Conservation (phyloP, 2,113 vertebrate genomes). For the Muscicapa adusta region DNA sequence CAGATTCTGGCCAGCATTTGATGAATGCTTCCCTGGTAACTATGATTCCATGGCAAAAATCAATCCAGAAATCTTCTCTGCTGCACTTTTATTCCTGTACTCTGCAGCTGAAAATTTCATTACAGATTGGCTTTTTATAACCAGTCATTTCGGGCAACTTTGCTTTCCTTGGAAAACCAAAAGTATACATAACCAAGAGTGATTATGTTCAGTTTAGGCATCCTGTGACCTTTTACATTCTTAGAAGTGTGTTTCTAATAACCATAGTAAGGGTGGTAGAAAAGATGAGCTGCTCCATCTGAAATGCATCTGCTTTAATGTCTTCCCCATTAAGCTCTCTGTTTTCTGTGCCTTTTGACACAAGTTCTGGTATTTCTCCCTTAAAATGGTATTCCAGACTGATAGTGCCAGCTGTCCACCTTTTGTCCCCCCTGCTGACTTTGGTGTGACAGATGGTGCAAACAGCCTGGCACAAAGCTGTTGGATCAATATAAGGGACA, state of each 20-base stretch:
- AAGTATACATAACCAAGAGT: neutral
- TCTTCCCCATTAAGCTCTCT: neutral
- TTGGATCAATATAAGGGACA: constrained; percentile 56
- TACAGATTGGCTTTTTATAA: constrained; percentile 36
- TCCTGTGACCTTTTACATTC: neutral
- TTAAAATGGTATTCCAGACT: constrained; percentile 46
- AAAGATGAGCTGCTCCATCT: neutral
- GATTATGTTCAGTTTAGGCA: neutral
- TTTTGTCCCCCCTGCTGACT: constrained; percentile 39
- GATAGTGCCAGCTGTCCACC: constrained; percentile 65
- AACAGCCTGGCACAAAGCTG: constrained; percentile 46
- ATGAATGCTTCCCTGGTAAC: constrained; percentile 40
- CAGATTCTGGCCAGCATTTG: constrained; percentile 23
- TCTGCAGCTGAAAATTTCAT: constrained; percentile 24
- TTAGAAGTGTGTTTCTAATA: neutral
- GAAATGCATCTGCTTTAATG: neutral
- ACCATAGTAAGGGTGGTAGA: neutral
- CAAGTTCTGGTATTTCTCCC: constrained; percentile 32
- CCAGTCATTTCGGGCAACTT: constrained; percentile 10
- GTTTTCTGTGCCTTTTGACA: constrained; percentile 25
- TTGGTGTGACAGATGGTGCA: constrained; percentile 62
- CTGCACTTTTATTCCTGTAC: constrained; percentile 5
- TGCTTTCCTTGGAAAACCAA: neutral
- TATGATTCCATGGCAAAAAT: constrained; percentile 45
- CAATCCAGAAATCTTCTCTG: constrained; percentile 34